These are phyloP conservation scores for Picathartes gymnocephalus DNA, from an alignment of 2,113 vertebrate genomes.

Conservation along the genomic window DNA sequence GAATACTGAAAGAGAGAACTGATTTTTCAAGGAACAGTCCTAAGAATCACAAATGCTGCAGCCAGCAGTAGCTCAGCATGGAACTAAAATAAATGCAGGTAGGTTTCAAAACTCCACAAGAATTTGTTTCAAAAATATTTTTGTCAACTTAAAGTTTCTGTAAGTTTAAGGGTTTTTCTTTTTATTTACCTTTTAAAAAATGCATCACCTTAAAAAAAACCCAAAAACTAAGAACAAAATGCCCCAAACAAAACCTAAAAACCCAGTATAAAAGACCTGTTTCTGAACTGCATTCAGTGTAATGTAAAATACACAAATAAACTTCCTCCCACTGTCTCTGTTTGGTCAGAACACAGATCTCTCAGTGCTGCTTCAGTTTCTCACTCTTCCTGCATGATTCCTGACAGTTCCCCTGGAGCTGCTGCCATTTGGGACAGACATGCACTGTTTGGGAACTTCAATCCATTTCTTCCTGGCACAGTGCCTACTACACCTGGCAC, in stretches of 20 bases:
- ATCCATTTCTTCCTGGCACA: background rate
- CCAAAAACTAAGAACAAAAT: background rate
- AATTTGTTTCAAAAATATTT: background rate
- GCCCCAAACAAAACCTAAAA: background rate
- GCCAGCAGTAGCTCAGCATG: background rate
- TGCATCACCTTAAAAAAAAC: background rate
- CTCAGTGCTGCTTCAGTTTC: background rate
- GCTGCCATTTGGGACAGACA: background rate
- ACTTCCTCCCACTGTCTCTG: background rate
- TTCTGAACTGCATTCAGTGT: background rate
- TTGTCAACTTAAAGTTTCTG: background rate
- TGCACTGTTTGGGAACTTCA: background rate
- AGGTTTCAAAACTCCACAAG: background rate
- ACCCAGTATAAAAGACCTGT: background rate
- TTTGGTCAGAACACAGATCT: background rate
- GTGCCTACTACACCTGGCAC: background rate
- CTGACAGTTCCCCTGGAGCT: background rate
- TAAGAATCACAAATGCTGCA: background rate
- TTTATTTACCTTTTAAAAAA: background rate
- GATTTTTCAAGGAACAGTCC: background rate
- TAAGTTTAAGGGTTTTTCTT: background rate
- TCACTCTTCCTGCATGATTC: background rate
- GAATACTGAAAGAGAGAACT: background rate
- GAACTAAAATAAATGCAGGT: background rate
- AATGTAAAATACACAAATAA: background rate